phyloP scores from a whole-genome alignment of 2,888 invertebrate species.

The Latrodectus hesperus region DNA sequence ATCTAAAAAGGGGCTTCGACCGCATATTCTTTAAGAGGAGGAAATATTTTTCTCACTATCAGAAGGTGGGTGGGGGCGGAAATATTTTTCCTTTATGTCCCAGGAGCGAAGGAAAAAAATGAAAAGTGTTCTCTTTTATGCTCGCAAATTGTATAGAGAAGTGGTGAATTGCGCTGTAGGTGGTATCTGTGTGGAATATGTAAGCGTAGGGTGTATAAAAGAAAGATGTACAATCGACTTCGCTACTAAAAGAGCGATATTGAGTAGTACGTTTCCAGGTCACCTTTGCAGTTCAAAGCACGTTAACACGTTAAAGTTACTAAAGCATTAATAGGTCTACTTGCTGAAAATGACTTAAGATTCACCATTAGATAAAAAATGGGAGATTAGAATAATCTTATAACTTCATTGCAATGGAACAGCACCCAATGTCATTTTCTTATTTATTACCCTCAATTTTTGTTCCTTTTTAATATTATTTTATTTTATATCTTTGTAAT shows the following conservation, averaged over 20 bases:
- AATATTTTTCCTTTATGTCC: constrained; percentile 50
- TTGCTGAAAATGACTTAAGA: constrained; percentile 22
- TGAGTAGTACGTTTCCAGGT: constrained; percentile 38
- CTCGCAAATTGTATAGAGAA: constrained; percentile 61
- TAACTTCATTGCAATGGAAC: no score
- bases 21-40: constrained; percentile 53
- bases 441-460: no score
- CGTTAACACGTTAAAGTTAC: constrained; percentile 52
- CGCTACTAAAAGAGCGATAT: constrained; percentile 35
- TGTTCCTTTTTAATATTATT: no score
- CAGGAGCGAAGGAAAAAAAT: constrained; percentile 41
- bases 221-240: constrained; percentile 20
- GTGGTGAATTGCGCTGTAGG: constrained; percentile 53
- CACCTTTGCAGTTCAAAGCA: constrained; percentile 41
- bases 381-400: no score
- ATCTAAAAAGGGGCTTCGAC: constrained; percentile 47
- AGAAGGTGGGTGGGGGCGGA: constrained; percentile 24
- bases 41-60: constrained; percentile 53
- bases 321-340: constrained; percentile 38
- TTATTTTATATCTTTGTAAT: no score
- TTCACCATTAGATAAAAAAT: no score
- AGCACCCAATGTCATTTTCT: no score
- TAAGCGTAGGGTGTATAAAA: constrained; percentile 54
- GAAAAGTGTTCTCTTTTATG: constrained; percentile 54
- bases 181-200: constrained; percentile 48